Conservation (phyloP, 2,113 vertebrate genomes). For the Eubucco bourcierii region DNA sequence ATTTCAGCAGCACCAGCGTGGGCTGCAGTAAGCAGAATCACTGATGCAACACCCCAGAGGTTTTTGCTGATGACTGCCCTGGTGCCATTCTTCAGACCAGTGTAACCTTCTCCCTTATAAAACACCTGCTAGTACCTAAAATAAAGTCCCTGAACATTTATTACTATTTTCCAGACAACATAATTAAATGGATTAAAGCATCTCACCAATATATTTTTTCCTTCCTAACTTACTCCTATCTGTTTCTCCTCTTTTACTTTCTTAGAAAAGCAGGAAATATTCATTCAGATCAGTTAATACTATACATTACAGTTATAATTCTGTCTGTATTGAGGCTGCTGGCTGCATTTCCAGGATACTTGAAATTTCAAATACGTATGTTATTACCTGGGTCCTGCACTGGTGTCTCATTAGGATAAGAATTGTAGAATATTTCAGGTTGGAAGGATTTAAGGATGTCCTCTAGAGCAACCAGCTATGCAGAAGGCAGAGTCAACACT, state of each 20-base stretch:
- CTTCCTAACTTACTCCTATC: neutral
- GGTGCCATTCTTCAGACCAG: neutral
- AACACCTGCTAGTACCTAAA: neutral
- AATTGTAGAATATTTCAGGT: neutral
- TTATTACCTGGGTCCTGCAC: neutral
- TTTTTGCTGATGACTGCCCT: neutral
- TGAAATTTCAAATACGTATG: neutral
- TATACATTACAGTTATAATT: neutral
- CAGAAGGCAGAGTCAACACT: neutral
- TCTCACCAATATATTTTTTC: neutral
- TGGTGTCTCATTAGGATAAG: neutral
- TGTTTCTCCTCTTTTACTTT: neutral
- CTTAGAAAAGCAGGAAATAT: neutral
- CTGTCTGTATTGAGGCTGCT: neutral
- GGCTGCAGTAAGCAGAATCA: neutral
- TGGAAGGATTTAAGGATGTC: neutral
- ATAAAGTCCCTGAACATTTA: neutral
- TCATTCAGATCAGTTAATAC: neutral
- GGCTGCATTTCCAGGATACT: neutral
- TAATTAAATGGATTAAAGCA: neutral
- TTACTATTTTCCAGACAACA: neutral
- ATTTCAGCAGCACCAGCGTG: accelerated
- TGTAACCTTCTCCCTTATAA: neutral
- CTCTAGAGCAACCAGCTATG: neutral
- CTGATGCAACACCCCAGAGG: neutral